Base-by-base conservation (phyloP, 2,888 invertebrate species). In the Rotaria magnacalcarata region DNA sequence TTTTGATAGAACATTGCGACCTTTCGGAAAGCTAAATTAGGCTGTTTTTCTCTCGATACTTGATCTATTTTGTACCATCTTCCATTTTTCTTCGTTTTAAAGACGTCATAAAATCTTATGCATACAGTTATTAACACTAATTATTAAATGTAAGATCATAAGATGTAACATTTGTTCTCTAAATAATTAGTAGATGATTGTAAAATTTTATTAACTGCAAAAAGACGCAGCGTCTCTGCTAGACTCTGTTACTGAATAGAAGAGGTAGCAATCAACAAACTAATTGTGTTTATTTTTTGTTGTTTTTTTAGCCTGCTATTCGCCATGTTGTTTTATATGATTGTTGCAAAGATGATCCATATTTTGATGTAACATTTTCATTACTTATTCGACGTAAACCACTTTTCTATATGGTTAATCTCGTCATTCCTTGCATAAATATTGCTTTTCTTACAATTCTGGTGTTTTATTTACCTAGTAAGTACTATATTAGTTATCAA, bases 341-440 rank as follows among this genome's bases (percentile, higher is more conserved):
- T 92, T 95, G 92, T 95, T 97, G 93, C 95, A 14, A 84, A 60
- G 96, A 89, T 95, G 80, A 80, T 80, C 87, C 87, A 84, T 87
- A 56, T 52, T 85, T 86, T 34, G 87, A 85, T 19, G 67, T 87
- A 24, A 84, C 86, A 41, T 88, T 87, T 41, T 41, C 84, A 67
- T 74, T 87, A 47, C 54, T 34, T 50, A 50, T 87, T n/a, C 75
- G 87, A 85, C 85, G 87, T 19, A 87, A 87, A 67, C 85, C 87
- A 41, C 67, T 87, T 8, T 87, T 87, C 52, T 87, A 87, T 47
- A 84, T 87, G 27, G 87, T 87, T 16, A 87, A 87, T 86, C 84
- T 87, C 11, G 88, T 87, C 60, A 84, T 87, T 34, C 87, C 87
- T 6, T 87, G 87, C 84, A 86, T 87, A 27, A 85, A 86, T 56